These are phyloP conservation scores for Chromis chromis DNA, from an alignment of 2,797 vertebrate species.

Conservation along the genomic window DNA sequence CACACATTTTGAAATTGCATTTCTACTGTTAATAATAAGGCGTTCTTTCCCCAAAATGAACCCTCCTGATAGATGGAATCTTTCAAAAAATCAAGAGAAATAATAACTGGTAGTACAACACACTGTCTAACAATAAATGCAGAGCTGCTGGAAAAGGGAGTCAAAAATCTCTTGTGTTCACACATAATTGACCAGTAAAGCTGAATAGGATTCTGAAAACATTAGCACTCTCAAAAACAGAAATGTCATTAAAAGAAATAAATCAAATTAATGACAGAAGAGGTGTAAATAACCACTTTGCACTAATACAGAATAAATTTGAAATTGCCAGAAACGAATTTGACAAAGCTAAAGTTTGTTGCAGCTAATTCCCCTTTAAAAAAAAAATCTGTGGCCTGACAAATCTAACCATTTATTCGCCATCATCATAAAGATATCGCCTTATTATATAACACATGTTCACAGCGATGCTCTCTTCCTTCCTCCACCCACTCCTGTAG, in stretches of 20 bases:
- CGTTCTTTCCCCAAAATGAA: too few relatives aligned
- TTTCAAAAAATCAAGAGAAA: background rate
- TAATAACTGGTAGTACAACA: background rate
- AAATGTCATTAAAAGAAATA: background rate
- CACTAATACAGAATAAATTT: too few relatives aligned
- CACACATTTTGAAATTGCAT: background rate
- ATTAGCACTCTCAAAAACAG: background rate
- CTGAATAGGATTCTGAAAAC: too few relatives aligned
- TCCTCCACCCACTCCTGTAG: constrained; percentile 39
- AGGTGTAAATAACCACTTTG: too few relatives aligned
- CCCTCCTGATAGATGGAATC: too few relatives aligned
- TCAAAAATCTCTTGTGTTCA: too few relatives aligned
- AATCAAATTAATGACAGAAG: too few relatives aligned
- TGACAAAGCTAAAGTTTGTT: background rate
- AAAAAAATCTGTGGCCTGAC: constrained; percentile 16
- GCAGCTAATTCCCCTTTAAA: background rate
- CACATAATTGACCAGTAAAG: too few relatives aligned
- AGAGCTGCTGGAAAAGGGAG: too few relatives aligned
- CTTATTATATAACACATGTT: constrained; percentile 59
- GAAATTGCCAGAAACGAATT: too few relatives aligned
- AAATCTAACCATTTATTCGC: constrained; percentile 35
- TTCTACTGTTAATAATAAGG: too few relatives aligned
- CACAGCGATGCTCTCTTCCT: constrained; percentile 41
- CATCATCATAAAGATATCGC: constrained; percentile 1
- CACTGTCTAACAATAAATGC: too few relatives aligned